Evolutionary conservation across 2,888 invertebrate species (phyloP).

Genomic region (Amblyteles armatorius): DNA sequence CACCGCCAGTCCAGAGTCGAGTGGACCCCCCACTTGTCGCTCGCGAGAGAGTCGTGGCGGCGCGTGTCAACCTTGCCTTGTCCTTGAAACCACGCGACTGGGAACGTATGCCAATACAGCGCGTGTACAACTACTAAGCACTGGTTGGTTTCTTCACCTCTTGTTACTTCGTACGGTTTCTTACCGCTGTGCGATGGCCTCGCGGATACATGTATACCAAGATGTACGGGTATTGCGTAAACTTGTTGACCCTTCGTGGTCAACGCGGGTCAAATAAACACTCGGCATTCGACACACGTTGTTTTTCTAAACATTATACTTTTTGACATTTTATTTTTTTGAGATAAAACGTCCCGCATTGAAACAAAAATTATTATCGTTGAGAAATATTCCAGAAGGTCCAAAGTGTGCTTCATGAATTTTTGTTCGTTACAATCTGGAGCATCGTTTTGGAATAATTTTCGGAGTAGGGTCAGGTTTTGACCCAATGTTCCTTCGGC

Average conservation of each 20-base stretch:
- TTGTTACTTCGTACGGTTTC: conserved; percentile 19
- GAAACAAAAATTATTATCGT: not conserved
- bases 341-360: no score
- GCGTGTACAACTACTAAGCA: conserved; percentile 66
- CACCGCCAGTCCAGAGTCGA: conserved; percentile 65
- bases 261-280: not conserved
- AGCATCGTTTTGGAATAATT: not conserved
- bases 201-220: not conserved
- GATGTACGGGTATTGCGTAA: not conserved
- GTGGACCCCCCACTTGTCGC: conserved; percentile 46
- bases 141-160: conserved; percentile 28
- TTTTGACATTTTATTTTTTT: no score
- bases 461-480: no score
- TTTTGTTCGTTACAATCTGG: not conserved
- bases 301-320: not conserved
- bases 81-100: conserved; percentile 84
- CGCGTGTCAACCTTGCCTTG: conserved; percentile 85
- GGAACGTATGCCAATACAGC: conserved; percentile 75
- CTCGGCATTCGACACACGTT: not conserved
- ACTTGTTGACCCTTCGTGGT: not conserved
- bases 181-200: conserved; percentile 1
- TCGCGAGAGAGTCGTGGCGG: conserved; percentile 73
- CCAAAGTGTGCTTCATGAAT: not conserved
- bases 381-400: no score
- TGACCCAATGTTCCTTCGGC: not conserved